Conservation (phyloP, 2,113 vertebrate species). For the Varanus komodoensis region DNA sequence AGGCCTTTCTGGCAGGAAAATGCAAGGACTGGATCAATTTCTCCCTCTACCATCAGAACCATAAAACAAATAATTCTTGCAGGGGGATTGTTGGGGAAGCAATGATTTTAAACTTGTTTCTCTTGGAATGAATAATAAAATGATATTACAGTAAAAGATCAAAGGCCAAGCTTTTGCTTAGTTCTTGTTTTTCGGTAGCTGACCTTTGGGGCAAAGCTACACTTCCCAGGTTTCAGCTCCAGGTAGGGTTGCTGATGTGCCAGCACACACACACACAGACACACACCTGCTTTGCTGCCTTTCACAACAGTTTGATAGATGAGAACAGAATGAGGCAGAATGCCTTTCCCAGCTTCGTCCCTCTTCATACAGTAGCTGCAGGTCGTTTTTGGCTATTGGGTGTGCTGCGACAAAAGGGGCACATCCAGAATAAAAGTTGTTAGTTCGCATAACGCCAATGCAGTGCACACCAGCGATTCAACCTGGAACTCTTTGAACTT, state of each 20-base stretch:
- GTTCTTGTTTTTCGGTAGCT: not conserved
- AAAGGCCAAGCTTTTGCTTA: not conserved
- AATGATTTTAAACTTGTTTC: not conserved
- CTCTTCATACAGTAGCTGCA: too few relatives aligned
- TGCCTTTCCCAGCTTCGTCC: too few relatives aligned
- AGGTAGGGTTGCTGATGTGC: not conserved
- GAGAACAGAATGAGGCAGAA: too few relatives aligned
- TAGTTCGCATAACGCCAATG: too few relatives aligned
- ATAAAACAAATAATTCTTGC: not conserved
- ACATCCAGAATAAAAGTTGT: too few relatives aligned
- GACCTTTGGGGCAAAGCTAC: not conserved
- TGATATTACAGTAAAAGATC: not conserved
- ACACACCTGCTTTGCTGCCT: not conserved
- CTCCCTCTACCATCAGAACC: not conserved
- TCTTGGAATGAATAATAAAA: not conserved
- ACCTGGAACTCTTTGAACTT: too few relatives aligned
- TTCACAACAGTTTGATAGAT: too few relatives aligned
- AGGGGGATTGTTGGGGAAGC: not conserved
- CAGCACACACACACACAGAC: too few relatives aligned
- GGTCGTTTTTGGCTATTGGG: too few relatives aligned
- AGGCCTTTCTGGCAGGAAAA: slow-evolving; percentile 8
- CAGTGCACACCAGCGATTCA: too few relatives aligned
- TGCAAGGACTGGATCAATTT: not conserved
- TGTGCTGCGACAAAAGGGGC: too few relatives aligned
- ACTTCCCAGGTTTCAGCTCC: not conserved